A percentile compares a stretch with the other conserved stretches of the same genome.
phyloP scores from a whole-genome alignment of 2,113 vertebrate genomes.

The Haemorhous mexicanus region DNA sequence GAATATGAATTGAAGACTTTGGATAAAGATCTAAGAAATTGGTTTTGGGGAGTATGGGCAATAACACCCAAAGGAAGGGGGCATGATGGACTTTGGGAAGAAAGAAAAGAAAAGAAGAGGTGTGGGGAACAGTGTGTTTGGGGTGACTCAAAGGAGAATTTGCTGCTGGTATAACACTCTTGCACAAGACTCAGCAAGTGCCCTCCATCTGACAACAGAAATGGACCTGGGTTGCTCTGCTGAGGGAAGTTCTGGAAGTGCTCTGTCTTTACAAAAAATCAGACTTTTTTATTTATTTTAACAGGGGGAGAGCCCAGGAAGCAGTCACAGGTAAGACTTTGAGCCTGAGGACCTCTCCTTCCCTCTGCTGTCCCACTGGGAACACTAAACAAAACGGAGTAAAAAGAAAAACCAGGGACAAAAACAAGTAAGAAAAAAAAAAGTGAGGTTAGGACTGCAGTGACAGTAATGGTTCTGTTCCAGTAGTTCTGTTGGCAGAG shows the following conservation, averaged over 20 bases:
- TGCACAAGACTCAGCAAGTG: neutral
- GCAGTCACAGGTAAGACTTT: slow-evolving; percentile 75
- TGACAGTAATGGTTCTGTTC: neutral
- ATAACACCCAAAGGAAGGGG: neutral
- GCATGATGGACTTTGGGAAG: neutral
- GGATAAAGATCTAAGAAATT: neutral
- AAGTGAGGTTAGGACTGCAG: neutral
- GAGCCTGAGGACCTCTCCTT: neutral
- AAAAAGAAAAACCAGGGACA: neutral
- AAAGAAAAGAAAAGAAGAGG: neutral
- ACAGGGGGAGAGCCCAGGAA: slow-evolving; percentile 82
- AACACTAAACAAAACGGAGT: neutral
- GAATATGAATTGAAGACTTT: neutral
- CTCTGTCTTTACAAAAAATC: neutral
- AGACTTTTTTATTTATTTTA: neutral
- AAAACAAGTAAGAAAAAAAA: neutral
- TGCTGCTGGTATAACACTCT: neutral
- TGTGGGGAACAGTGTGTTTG: rapidly evolving
- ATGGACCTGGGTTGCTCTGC: neutral
- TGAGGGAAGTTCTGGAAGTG: neutral
- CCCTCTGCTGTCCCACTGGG: neutral
- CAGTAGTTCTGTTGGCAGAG: neutral
- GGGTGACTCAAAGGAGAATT: neutral
- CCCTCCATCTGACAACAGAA: neutral
- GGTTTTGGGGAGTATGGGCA: neutral